Evolutionary conservation across 2,888 invertebrate genomes (phyloP).

Genomic region (Halictus ligatus): DNA sequence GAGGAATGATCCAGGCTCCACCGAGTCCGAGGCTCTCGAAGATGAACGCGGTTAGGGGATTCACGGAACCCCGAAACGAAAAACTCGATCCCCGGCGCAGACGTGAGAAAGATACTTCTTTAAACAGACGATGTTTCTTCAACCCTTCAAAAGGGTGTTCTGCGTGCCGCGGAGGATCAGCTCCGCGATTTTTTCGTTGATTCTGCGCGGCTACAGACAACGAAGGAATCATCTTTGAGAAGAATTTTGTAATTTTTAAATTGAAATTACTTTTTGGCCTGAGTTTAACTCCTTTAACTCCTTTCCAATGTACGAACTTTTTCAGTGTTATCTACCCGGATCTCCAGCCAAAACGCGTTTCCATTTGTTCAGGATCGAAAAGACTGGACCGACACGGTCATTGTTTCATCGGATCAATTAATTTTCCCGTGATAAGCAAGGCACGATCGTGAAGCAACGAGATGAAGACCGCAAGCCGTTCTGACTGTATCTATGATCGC

Average conservation of each 20-base stretch:
- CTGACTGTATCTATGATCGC: background rate
- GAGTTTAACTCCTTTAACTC: too few species aligned
- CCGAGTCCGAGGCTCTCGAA: background rate
- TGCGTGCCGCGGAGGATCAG: too few species aligned
- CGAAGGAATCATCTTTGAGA: too few species aligned
- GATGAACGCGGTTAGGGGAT: slow-evolving; percentile 7
- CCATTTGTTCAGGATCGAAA: background rate
- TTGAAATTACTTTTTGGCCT: too few species aligned
- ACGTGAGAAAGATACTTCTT: background rate
- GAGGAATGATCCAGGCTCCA: slow-evolving; percentile 10
- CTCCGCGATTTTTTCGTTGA: too few species aligned
- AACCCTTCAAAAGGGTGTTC: background rate
- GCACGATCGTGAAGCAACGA: background rate
- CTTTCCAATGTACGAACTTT: too few species aligned
- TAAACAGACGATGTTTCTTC: background rate
- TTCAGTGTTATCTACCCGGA: background rate
- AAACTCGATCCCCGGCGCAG: background rate
- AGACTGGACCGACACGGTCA: background rate
- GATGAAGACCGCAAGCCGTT: background rate
- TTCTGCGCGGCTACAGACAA: too few species aligned
- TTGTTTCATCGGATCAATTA: background rate
- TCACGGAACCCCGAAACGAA: background rate
- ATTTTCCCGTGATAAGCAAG: background rate
- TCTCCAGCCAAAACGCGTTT: background rate
- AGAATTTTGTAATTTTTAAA: too few species aligned